These are phyloP conservation scores for Labia minor DNA, from an alignment of 2,888 invertebrate genomes.

Conservation along the genomic window DNA sequence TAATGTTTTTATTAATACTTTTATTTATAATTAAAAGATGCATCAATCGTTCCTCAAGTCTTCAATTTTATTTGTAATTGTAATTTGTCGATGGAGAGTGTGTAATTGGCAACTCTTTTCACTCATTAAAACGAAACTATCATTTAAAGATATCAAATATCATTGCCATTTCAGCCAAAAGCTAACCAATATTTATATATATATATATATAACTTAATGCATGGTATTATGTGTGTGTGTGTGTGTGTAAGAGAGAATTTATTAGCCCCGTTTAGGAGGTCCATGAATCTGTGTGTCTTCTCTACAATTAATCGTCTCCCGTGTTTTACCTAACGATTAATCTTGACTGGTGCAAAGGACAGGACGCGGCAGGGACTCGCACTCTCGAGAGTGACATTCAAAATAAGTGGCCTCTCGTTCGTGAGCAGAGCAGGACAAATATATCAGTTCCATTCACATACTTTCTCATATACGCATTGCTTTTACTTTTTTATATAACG, in stretches of 20 bases:
- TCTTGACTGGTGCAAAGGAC: conserved; percentile 19
- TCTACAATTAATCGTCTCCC: conserved; percentile 23
- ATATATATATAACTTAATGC: background rate
- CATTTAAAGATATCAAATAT: too few relatives aligned
- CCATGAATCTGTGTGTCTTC: conserved; percentile 22
- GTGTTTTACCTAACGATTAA: conserved; percentile 24
- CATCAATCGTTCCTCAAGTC: too few relatives aligned
- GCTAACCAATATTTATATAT: background rate
- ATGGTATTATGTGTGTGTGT: too few relatives aligned
- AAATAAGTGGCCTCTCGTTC: background rate
- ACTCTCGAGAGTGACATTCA: background rate
- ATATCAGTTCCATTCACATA: background rate
- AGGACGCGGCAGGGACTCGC: too few relatives aligned
- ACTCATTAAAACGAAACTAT: too few relatives aligned
- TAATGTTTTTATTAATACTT: too few relatives aligned
- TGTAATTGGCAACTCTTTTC: too few relatives aligned
- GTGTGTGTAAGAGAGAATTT: conserved; percentile 19
- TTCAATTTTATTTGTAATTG: too few relatives aligned
- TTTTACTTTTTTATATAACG: background rate
- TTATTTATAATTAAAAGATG: too few relatives aligned
- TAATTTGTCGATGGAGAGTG: too few relatives aligned
- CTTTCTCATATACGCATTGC: background rate
- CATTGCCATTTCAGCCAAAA: too few relatives aligned
- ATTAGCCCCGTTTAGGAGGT: conserved; percentile 23
- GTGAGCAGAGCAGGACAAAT: background rate